Base-by-base conservation (phyloP, 53 echinoderm and acorn worm species). In the Mesocentrotus franciscanus region DNA sequence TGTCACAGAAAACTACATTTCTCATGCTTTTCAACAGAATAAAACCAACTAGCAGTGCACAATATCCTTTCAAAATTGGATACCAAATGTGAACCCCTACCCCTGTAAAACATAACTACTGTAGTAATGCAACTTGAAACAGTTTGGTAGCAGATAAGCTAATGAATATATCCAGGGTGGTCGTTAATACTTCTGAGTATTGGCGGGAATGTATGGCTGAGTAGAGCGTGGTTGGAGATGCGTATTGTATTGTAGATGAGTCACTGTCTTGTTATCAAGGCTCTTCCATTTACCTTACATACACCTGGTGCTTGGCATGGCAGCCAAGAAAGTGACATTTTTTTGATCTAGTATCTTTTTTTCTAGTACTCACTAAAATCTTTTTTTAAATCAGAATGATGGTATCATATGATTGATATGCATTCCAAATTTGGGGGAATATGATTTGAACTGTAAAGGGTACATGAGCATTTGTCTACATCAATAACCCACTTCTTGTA, bases 81-180 rank as follows among this genome's bases (percentile, higher is more conserved):
- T 26, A 24, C 71, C 22, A 12, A 74, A 30, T 74, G 74, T 49
- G 49, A 49, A 49, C n/a, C 26, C 26, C 10, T 72, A 4, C n/a
- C 72, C 27, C 72, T 72, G 71, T 8, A 26, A n/a, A 27, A 72
- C 27, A 42, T 18, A 36, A 81, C 20, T 39, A 39, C 20, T 0
- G 17, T 64, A 27, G 39, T 64, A 66, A 62, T 33, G 17, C 91
- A 64, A 26, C n/a, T 18, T 75, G 56, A 66, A 72, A 92, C 75
- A 92, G 92, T 74, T 61, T 79, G 81, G 93, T 93, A 81, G 93
- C 92, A 56, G 92, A 92, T 92, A 72, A 92, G 92, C 93, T 93
- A 93, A 93, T 93, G 79, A 93, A 93, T 93, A 93, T 93, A 93
- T 93, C 93, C 93, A 93, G 93, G 93, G 93, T 81, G 60, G 93